phyloP scores from a whole-genome alignment of 2,113 vertebrate species.

The Noturus placidus region DNA sequence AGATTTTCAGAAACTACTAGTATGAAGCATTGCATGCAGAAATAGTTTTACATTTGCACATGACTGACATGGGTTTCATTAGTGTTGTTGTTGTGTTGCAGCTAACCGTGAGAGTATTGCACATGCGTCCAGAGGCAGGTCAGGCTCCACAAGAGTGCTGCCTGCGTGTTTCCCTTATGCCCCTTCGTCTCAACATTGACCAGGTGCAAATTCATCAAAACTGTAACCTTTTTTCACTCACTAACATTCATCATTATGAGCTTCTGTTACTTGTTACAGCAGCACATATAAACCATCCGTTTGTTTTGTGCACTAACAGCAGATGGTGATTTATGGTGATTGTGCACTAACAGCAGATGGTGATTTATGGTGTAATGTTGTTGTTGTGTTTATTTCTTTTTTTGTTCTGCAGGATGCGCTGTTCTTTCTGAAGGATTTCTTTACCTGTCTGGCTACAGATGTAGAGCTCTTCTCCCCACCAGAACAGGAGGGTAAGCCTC shows the following conservation, averaged over 20 bases:
- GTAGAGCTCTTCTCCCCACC: constrained; percentile 90
- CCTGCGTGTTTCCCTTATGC: constrained; percentile 91
- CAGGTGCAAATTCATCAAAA: constrained; percentile 73
- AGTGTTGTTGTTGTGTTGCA: constrained; percentile 55
- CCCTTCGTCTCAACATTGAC: constrained; percentile 96
- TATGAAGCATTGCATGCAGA: background rate
- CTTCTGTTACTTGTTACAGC: background rate
- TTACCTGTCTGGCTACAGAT: constrained; percentile 88
- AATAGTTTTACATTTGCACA: background rate
- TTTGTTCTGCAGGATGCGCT: constrained; percentile 83
- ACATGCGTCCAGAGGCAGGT: constrained; percentile 89
- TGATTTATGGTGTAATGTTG: background rate
- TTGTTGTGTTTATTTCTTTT: constrained; percentile 6
- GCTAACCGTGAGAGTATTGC: constrained; percentile 91
- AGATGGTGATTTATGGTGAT: background rate
- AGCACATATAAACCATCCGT: background rate
- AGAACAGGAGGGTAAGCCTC: constrained; percentile 85
- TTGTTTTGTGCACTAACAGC: background rate
- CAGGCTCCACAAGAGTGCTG: constrained; percentile 93
- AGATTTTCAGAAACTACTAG: background rate
- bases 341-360: background rate
- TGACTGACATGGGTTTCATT: background rate
- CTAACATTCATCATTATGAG: background rate
- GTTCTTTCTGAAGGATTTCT: constrained; percentile 98
- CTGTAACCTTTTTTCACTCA: background rate